Base-by-base conservation (phyloP, 2,888 invertebrate species). In the Lasioglossum calceatum region DNA sequence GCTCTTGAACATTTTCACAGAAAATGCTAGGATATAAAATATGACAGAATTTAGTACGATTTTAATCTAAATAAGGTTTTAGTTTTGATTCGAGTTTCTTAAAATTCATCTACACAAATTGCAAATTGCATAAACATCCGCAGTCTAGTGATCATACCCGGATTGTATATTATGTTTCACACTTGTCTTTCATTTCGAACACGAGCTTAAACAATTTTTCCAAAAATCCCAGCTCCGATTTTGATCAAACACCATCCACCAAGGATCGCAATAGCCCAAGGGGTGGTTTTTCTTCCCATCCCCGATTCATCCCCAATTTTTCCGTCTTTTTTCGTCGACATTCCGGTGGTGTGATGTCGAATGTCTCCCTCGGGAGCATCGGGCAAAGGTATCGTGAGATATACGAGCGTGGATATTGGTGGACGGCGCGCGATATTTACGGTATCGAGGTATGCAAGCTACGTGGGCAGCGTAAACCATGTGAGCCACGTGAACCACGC, bases 331-430 rank as follows among this genome's bases (percentile, higher is more conserved):
- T 73, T 44, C 32, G 1, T 64, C 71, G 54, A 36, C 4, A 10
- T 23, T 36, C 32, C 23, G 10, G 23, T n/a, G 36, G 81, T 42
- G 32, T 54, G 77, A 72, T 79, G 73, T 70, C 72, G 67, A 74
- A 70, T 78, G 67, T 12, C 27, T 73, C 86, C 76, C 86, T 32
- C 8, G 86, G 79, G 91, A 81, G 61, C 76, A 14, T 1, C 75
- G 72, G 16, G 44, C 44, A 42, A 77, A 80, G 73, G 77, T 10
- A 32, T 70, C 32, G 50, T 72, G 64, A 81, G 79, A 91, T 85
- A 81, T 86, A 86, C 84, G 89, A 81, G 89, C 78, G 86, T 88
- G 87, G 87, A 89, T 89, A 89, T 90, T 88, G 84, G 64, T 47
- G 81, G 83, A 81, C 78, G 54, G 64, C 76, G 50, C 50, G 72